A percentile compares a stretch with the other conserved stretches of the same genome.
These are phyloP conservation scores for Aporophyla nigra DNA, from an alignment of 2,888 invertebrate species.

Conservation along the genomic window DNA sequence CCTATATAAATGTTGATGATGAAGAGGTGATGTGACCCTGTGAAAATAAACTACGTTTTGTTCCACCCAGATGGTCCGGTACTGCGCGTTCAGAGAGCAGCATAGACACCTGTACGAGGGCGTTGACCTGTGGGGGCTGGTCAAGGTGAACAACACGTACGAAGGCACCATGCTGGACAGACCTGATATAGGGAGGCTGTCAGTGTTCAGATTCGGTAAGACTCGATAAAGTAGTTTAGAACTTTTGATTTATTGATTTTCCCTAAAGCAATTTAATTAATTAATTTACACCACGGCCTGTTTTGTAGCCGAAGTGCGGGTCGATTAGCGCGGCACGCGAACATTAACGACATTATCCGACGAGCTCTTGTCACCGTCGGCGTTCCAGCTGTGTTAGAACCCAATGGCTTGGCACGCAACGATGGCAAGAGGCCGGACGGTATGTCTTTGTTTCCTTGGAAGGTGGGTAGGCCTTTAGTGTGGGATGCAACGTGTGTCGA, in stretches of 20 bases:
- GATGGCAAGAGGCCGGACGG: too few relatives aligned
- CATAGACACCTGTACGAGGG: slow-evolving; percentile 80
- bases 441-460: too few relatives aligned
- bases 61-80: slow-evolving; percentile 82
- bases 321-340: too few relatives aligned
- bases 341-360: too few relatives aligned
- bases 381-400: too few relatives aligned
- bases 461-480: too few relatives aligned
- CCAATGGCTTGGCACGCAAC: too few relatives aligned
- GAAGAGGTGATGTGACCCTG: neutral
- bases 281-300: too few relatives aligned
- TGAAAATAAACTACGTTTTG: neutral
- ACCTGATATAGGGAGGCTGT: slow-evolving; percentile 82
- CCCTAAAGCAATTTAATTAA: neutral
- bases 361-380: too few relatives aligned
- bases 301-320: too few relatives aligned
- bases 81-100: slow-evolving; percentile 81
- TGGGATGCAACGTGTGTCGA: too few relatives aligned
- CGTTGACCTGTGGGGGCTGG: slow-evolving; percentile 84
- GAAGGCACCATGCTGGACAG: slow-evolving; percentile 81
- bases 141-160: slow-evolving; percentile 78
- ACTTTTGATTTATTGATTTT: neutral
- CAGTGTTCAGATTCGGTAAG: slow-evolving; percentile 84
- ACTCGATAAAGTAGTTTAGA: neutral
- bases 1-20: neutral